phyloP scores from a whole-genome alignment of 2,797 vertebrate species.

The Cynodonichthys magdalenae region DNA sequence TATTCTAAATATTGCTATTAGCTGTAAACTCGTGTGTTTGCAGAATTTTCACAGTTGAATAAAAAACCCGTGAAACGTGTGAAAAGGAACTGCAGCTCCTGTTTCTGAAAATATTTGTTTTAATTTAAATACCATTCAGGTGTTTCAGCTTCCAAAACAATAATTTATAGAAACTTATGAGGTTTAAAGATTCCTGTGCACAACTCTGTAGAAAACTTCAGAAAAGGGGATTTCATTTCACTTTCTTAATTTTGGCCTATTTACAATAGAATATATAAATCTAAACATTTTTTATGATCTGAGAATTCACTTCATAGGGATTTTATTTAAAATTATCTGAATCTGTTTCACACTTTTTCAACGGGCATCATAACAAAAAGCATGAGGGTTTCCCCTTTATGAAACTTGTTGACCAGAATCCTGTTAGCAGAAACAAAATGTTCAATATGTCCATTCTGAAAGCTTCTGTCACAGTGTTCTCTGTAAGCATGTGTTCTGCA shows the following conservation, averaged over 20 bases:
- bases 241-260: constrained; percentile 5
- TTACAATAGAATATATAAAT: constrained; percentile 8
- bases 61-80: constrained; percentile 34
- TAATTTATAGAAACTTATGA: constrained; percentile 4
- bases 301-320: constrained; percentile 8
- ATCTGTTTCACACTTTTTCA: constrained; percentile 13
- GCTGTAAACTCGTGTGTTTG: constrained; percentile 25
- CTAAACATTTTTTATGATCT: constrained; percentile 46
- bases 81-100: constrained; percentile 1
- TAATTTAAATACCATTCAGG: constrained; percentile 23
- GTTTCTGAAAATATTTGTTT: constrained; percentile 8
- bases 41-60: constrained; percentile 12
- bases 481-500: constrained; percentile 72
- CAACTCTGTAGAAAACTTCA: constrained; percentile 3
- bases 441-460: constrained; percentile 21
- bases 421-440: constrained; percentile 34
- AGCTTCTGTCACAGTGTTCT: constrained; percentile 48
- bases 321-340: background rate
- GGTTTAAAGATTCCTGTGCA: constrained; percentile 11
- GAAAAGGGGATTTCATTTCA: background rate
- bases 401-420: constrained; percentile 13
- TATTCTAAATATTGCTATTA: constrained; percentile 11
- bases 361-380: background rate
- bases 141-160: constrained; percentile 18
- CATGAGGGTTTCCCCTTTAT: constrained; percentile 12